These are phyloP conservation scores for Micropoecilia bifurca DNA, from an alignment of 2,797 vertebrate genomes.

Conservation along the genomic window DNA sequence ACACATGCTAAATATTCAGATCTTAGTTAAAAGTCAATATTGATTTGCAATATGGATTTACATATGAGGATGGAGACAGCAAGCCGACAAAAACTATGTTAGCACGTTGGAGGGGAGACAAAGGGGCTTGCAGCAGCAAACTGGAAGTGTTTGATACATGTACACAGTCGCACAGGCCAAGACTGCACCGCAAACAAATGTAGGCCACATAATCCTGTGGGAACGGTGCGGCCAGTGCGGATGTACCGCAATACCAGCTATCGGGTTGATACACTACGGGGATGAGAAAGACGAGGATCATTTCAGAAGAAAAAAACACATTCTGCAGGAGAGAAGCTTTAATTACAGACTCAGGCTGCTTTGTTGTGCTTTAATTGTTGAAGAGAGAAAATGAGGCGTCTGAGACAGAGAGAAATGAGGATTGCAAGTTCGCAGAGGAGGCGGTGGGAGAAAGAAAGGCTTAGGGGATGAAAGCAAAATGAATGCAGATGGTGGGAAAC, in stretches of 20 bases:
- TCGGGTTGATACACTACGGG: constrained; percentile 56
- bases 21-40: constrained; percentile 32
- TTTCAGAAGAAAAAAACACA: constrained; percentile 43
- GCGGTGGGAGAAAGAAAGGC: constrained; percentile 4
- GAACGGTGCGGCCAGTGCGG: constrained; percentile 62
- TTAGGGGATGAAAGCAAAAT: constrained; percentile 15
- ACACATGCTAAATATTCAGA: constrained; percentile 26
- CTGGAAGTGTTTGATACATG: constrained; percentile 37
- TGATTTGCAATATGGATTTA: constrained; percentile 13
- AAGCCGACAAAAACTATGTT: neutral
- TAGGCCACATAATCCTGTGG: constrained; percentile 79
- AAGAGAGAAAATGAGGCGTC: constrained; percentile 18
- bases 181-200: constrained; percentile 75
- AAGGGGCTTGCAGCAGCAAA: constrained; percentile 30
- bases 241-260: constrained; percentile 62
- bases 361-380: constrained; percentile 49
- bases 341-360: constrained; percentile 55
- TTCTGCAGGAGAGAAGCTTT: constrained; percentile 49
- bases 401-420: constrained; percentile 29
- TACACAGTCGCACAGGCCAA: constrained; percentile 29
- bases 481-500: constrained; percentile 16
- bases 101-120: neutral
- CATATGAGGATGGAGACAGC: neutral
- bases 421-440: constrained; percentile 22
- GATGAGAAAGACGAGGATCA: constrained; percentile 37